Evolutionary conservation across 2,797 vertebrate genomes (phyloP), one percentile per base, ranked within the genome.

Genomic region (Xenopus petersii): DNA sequence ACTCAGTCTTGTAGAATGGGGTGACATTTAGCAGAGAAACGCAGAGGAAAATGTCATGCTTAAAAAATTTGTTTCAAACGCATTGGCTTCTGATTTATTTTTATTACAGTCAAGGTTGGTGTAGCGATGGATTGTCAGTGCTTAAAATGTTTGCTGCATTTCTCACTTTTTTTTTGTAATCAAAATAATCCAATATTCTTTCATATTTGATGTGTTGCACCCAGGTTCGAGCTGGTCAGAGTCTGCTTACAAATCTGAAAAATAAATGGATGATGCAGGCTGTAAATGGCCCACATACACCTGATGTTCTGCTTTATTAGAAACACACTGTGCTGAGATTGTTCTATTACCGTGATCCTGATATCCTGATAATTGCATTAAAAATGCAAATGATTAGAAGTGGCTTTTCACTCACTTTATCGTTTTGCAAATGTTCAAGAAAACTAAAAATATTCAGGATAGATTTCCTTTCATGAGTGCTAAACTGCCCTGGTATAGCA

Each of bases 31-130:
- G 85, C 88, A 91, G 88, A 88, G 89, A 90, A 91, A 90, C 84
- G 88, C 84, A 74, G 84, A 90, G 85, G 89, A 84, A 91, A 92
- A 93, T 92, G 91, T 90, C 90, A 90, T 88, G 85, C 89, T 89
- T 92, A 92, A 92, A 92, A 92, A 91, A 93, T 92, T 90, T 90
- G 89, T 88, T 92, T 91, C 87, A 91, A 92, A 89, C 59, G 79
- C 85, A 87, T 85, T 88, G 79, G 76, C 83, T 90, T 85, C 80
- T 86, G 90, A 92, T 92, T 92, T 91, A 90, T 92, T 91, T 89
- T 89, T 90, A 90, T 90, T 89, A 84, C 83, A 85, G 81, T 88
- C 88, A 74, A 84, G 81, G 87, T 88, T 85, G 84, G 82, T 88
- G 83, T 83, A 75, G 84, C 90, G 90, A 93, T 91, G 87, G 88